Base-by-base conservation (phyloP, 1,140 invertebrate species). In the Trichoplusia ni region DNA sequence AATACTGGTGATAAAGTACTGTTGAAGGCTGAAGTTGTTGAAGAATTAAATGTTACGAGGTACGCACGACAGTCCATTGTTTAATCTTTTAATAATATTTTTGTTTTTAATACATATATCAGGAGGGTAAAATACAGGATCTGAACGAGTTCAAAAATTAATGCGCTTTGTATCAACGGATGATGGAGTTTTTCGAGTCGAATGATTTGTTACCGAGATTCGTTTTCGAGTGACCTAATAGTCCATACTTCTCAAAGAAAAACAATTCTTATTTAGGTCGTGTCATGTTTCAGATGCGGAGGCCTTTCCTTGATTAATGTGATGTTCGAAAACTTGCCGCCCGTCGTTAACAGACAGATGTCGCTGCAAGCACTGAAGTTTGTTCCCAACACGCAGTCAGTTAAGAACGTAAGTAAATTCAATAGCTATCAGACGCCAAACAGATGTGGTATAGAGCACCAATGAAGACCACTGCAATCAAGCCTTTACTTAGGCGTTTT, bases 301-400 rank as follows among this genome's bases (percentile, higher is more conserved):
- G 79, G 76, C 25, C 61, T 79, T 14, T 11, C 56, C 4, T 37
- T 81, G 6, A 58, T 69, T 9, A 61, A 67, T 21, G 42, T 78
- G 0, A 66, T 58, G 33, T 76, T 75, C 16, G 37, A 61, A 19
- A 51, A 70, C 31, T 23, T 75, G 19, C 62, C 67, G 6, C 51
- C 42, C 0, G 0, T 63, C 0, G 35, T 5, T 31, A 23, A 49
- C 16, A 46, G 47, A 5, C 14, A 54, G 2, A 27, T 74, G 13
- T 9, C 33, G 13, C 51, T 76, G n/a, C 71, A 74, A 35, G 13
- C 53, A 8, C 46, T 72, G 31, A 70, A 74, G 18, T 74, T 81
- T 37, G 13, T 78, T 25, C 71, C 77, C 7, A 44, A 54, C 5
- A 69, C 72, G 23, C 44, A 59, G 21, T 13, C 31, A 1, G 35